Percentiles rank a stretch among this genome's conserved stretches.
These are phyloP conservation scores for Margaritifera margaritifera DNA, from an alignment of 2,888 invertebrate species.

Conservation along the genomic window DNA sequence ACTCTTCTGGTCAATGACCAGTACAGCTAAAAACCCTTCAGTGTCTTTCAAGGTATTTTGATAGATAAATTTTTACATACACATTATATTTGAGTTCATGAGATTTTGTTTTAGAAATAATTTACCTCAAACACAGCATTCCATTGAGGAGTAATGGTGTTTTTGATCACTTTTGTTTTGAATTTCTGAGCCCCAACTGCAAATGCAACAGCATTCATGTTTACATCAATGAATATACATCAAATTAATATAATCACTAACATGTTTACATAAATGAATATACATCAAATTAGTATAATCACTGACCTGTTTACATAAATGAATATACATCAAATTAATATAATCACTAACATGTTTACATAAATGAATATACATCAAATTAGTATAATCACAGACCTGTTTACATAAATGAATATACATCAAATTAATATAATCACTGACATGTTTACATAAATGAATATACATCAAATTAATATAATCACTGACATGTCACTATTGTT, in stretches of 20 bases:
- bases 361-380: background rate
- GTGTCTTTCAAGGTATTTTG: no score
- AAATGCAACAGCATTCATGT: constrained; percentile 68
- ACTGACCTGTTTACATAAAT: background rate
- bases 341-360: background rate
- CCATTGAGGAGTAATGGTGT: constrained; percentile 96
- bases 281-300: constrained; percentile 1
- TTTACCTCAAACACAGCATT: constrained; percentile 97
- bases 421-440: constrained; percentile 1
- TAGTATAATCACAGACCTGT: background rate
- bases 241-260: constrained; percentile 1
- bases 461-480: constrained; percentile 1
- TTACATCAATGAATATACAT: background rate
- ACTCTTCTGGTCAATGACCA: no score
- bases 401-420: background rate
- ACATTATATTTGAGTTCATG: background rate
- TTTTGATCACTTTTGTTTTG: constrained; percentile 94
- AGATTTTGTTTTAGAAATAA: constrained; percentile 75
- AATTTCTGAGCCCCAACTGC: constrained; percentile 94
- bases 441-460: background rate
- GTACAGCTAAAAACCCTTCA: no score
- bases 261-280: background rate
- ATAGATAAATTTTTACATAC: no score
- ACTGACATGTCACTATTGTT: background rate
- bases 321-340: constrained; percentile 2